Percentiles rank a stretch among this genome's conserved stretches.
These are phyloP conservation scores for Brienomyrus brachyistius DNA, from an alignment of 2,113 vertebrate genomes.

Conservation along the genomic window DNA sequence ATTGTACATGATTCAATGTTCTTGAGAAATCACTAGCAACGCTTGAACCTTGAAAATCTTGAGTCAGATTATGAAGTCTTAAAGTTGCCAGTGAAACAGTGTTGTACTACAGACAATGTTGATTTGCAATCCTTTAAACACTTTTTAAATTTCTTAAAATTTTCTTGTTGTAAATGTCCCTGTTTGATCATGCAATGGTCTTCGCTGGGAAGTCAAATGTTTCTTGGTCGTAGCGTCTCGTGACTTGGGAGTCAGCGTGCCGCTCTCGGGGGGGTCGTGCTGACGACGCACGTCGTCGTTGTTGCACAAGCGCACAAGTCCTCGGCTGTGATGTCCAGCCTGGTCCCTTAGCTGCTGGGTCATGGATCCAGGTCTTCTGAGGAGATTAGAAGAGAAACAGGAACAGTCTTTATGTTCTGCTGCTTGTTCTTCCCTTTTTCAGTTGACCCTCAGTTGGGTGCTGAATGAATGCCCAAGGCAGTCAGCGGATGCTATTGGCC, in stretches of 20 bases:
- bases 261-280: neutral
- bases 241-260: neutral
- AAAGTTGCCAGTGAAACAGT: neutral
- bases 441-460: neutral
- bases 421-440: slow-evolving; percentile 5
- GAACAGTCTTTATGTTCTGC: neutral
- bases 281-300: neutral
- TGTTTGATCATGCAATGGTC: neutral
- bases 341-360: neutral
- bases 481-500: neutral
- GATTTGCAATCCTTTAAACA: neutral
- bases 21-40: neutral
- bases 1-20: neutral
- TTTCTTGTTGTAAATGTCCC: neutral
- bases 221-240: neutral
- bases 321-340: neutral
- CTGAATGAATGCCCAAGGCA: neutral
- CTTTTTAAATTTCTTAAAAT: neutral
- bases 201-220: neutral
- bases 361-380: neutral
- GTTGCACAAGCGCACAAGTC: neutral
- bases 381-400: slow-evolving; percentile 4
- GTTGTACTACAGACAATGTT: neutral
- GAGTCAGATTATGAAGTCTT: neutral
- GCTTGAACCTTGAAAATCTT: neutral